These are phyloP conservation scores for Lycorma delicatula DNA, from an alignment of 1,140 invertebrate genomes.

Conservation along the genomic window DNA sequence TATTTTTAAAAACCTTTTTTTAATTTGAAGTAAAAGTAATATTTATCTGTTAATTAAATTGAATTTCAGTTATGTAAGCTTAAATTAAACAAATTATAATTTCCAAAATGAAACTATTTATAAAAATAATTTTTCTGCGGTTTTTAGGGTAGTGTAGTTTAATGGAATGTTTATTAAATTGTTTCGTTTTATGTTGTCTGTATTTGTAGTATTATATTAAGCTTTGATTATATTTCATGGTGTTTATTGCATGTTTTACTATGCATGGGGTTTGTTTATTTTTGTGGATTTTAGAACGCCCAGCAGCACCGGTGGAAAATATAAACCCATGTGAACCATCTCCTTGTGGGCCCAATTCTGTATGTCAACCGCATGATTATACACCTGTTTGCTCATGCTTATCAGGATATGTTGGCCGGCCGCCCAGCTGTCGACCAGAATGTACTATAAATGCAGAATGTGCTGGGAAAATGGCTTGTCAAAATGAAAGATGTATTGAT, in stretches of 20 bases:
- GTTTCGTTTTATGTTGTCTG: background rate
- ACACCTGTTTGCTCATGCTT: conserved; percentile 69
- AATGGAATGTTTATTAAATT: conserved; percentile 7
- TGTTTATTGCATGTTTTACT: background rate
- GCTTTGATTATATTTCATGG: background rate
- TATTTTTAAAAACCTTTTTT: too few relatives aligned
- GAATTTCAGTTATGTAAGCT: too few relatives aligned
- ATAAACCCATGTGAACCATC: conserved; percentile 67
- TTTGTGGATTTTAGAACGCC: conserved; percentile 17
- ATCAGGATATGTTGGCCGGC: conserved; percentile 64
- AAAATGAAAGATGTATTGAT: conserved; percentile 69
- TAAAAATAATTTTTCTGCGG: too few relatives aligned
- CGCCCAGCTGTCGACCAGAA: conserved; percentile 73
- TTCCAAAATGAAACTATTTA: too few relatives aligned
- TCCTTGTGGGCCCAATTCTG: conserved; percentile 71
- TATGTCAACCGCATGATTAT: conserved; percentile 58
- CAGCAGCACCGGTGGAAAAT: conserved; percentile 24
- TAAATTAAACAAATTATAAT: too few relatives aligned
- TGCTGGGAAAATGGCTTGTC: conserved; percentile 65
- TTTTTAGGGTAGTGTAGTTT: background rate
- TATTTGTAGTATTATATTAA: background rate
- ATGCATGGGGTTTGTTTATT: background rate
- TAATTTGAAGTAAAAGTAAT: too few relatives aligned
- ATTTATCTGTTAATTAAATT: too few relatives aligned
- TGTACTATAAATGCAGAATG: conserved; percentile 76